Evolutionary conservation across 2,113 vertebrate genomes (phyloP).

Genomic region (Suncus etruscus): DNA sequence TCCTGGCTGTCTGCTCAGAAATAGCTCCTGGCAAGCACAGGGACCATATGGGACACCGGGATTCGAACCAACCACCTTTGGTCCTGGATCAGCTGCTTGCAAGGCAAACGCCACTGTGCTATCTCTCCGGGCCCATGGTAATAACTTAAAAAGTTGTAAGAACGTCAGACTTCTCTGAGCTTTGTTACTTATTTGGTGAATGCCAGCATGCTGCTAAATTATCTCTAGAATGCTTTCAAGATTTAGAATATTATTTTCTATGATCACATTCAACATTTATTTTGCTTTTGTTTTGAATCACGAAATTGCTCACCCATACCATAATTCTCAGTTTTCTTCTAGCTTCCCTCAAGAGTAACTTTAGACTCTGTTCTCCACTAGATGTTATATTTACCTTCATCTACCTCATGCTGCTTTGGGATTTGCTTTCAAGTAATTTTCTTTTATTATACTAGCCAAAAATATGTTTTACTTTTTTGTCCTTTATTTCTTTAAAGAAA

Average conservation of each 20-base stretch:
- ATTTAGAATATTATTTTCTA: neutral
- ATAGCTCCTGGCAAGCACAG: too few relatives aligned
- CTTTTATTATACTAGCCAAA: constrained; percentile 22
- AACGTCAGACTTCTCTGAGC: neutral
- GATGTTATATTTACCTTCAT: neutral
- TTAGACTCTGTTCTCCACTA: neutral
- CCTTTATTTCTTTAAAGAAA: constrained; percentile 20
- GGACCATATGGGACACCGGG: too few relatives aligned
- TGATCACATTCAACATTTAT: neutral
- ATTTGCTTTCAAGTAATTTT: neutral
- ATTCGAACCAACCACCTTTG: too few relatives aligned
- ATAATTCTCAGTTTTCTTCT: neutral
- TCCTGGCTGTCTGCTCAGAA: too few relatives aligned
- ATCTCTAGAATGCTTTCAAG: neutral
- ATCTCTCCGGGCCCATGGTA: too few relatives aligned
- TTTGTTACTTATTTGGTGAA: neutral
- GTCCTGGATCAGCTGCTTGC: too few relatives aligned
- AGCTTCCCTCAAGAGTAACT: neutral
- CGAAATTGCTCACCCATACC: neutral
- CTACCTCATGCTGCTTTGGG: neutral
- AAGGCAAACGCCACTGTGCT: too few relatives aligned
- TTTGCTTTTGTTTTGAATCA: constrained; percentile 13
- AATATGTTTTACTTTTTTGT: neutral
- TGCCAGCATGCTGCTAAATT: neutral
- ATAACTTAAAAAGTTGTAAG: neutral